These are phyloP conservation scores for Elgaria multicarinata DNA, from an alignment of 2,113 vertebrate genomes.

Conservation along the genomic window DNA sequence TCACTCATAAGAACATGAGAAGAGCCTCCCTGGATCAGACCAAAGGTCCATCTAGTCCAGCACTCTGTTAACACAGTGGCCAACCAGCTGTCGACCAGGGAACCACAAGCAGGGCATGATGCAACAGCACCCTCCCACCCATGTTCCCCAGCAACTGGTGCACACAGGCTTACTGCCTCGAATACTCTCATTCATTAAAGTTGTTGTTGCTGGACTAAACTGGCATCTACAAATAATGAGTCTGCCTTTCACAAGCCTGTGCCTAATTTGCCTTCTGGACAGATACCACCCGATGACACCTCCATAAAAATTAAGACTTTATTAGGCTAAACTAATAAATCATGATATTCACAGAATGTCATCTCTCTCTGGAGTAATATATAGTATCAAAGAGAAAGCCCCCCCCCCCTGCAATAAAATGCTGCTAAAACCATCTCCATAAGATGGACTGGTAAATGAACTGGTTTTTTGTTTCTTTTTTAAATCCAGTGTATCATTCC, in stretches of 20 bases:
- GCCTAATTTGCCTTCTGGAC: background rate
- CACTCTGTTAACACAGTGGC: too few species aligned
- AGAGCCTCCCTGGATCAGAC: too few species aligned
- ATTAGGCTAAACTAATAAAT: background rate
- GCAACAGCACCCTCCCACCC: too few species aligned
- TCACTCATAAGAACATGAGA: too few species aligned
- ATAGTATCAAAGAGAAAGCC: background rate
- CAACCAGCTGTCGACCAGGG: too few species aligned
- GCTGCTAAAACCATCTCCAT: background rate
- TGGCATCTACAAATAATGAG: background rate
- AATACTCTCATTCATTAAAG: background rate
- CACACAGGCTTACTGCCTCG: too few species aligned
- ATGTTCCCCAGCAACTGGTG: too few species aligned
- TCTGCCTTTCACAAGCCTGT: background rate
- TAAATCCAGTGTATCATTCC: background rate
- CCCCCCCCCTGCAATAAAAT: background rate
- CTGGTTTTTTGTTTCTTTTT: background rate
- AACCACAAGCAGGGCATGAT: too few species aligned
- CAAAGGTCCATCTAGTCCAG: too few species aligned
- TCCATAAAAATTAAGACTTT: background rate
- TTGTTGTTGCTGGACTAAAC: background rate
- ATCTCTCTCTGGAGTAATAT: background rate
- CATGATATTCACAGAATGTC: background rate
- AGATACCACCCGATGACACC: background rate
- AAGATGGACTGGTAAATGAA: background rate